Percentiles rank a stretch among this genome's conserved stretches.
Evolutionary conservation across 2,797 vertebrate genomes (phyloP).

Genomic region (Cyprinodon diabolis): DNA sequence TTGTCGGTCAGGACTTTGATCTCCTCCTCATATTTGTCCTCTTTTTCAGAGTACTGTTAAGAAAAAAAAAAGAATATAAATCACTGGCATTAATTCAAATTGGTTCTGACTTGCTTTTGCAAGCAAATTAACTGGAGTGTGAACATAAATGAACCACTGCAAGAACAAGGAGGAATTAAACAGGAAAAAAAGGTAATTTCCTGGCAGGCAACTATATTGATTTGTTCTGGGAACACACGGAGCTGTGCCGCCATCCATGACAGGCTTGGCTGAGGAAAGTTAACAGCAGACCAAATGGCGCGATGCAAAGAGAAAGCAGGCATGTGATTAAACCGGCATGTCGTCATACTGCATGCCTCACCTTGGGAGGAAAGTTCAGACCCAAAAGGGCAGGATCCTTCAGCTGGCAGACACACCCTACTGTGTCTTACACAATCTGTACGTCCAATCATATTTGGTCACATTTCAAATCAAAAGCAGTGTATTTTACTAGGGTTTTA

Average conservation of each 20-base stretch:
- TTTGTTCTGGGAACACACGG: slow-evolving; percentile 35
- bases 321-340: slow-evolving; percentile 48
- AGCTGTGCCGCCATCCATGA: slow-evolving; percentile 27
- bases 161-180: neutral
- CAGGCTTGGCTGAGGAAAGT: slow-evolving; percentile 31
- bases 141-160: neutral
- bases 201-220: slow-evolving; percentile 18
- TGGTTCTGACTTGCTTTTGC: slow-evolving; percentile 5
- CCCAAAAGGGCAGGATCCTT: slow-evolving; percentile 37
- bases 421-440: neutral
- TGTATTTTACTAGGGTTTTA: neutral
- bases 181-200: neutral
- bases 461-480: neutral
- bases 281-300: slow-evolving; percentile 4
- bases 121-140: neutral
- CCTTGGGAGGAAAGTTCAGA: slow-evolving; percentile 36
- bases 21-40: slow-evolving; percentile 99
- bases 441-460: neutral
- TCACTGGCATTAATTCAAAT: slow-evolving; percentile 3
- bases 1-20: slow-evolving; percentile 93
- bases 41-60: slow-evolving; percentile 96
- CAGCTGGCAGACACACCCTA: slow-evolving; percentile 18
- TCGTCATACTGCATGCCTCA: slow-evolving; percentile 46
- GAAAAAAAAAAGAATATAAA: slow-evolving; percentile 19
- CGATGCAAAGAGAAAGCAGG: slow-evolving; percentile 20